Conservation (phyloP, 2,797 vertebrate genomes). For the Cryptoblepharus egeriae region DNA sequence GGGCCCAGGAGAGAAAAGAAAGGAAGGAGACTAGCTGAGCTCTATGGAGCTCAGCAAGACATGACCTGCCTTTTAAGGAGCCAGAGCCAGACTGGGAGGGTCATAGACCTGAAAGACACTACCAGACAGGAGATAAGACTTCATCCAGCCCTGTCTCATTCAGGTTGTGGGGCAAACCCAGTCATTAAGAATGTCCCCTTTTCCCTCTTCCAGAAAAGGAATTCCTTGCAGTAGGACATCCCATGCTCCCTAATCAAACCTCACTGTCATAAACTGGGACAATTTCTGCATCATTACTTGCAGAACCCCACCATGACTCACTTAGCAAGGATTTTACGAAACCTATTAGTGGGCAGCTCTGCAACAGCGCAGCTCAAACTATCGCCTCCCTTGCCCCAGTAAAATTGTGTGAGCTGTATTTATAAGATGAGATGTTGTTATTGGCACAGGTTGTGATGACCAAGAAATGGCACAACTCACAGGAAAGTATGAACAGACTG, state of each 20-base stretch:
- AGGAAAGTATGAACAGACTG: conserved; percentile 59
- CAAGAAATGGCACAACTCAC: conserved; percentile 60
- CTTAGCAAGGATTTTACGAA: conserved; percentile 51
- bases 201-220: conserved; percentile 28
- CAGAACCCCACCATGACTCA: conserved; percentile 63
- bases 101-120: too few relatives aligned
- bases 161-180: too few relatives aligned
- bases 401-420: conserved; percentile 52
- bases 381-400: not conserved
- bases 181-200: too few relatives aligned
- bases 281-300: conserved; percentile 62
- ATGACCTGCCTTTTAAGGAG: too few relatives aligned
- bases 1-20: too few relatives aligned
- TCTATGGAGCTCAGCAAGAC: too few relatives aligned
- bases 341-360: conserved; percentile 45
- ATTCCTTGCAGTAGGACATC: conserved; percentile 36
- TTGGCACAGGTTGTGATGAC: conserved; percentile 59
- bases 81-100: too few relatives aligned
- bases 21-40: too few relatives aligned
- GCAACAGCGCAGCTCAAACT: conserved; percentile 32
- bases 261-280: conserved; percentile 50
- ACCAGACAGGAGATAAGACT: too few relatives aligned
- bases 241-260: conserved; percentile 31
- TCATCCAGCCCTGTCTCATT: too few relatives aligned
- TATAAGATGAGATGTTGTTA: conserved; percentile 55